Base-by-base conservation (phyloP, 2,888 invertebrate genomes). In the Lasioglossum vierecki region DNA sequence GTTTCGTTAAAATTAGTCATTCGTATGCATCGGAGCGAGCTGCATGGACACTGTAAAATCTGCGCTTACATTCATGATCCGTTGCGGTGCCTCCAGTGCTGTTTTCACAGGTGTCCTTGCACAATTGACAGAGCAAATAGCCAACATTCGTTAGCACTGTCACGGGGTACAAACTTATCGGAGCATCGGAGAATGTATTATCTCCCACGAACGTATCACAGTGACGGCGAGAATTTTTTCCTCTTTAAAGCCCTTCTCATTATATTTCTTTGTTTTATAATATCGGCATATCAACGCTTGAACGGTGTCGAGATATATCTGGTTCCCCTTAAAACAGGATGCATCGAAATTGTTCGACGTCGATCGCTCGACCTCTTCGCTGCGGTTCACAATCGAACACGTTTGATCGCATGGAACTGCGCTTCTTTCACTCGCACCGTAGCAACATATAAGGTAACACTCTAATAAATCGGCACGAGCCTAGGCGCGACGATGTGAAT, bases 31-130 rank as follows among this genome's bases (percentile, higher is more conserved):
- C 11, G 15, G 53, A 70, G 6, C 30, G 15, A 73, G 39, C 30
- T 53, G 77, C n/a, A 5, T 63, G 3, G 15, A 41, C 13, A 41
- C 13, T 41, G 53, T 80, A 79, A 88, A 73, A 84, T 70, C 22
- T 70, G 39, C 74, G 87, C 91, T 91, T 82, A 91, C 91, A 89
- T 91, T 90, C 91, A 91, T 91, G 88, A 91, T 91, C 89, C 80
- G 81, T 78, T 74, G 82, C 81, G 83, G 46, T 82, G 75, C 70
- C 76, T 79, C 72, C 68, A 18, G 79, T 72, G 57, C 76, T 57
- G 79, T 74, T 79, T 84, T 83, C 81, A 83, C 79, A 86, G 75
- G 75, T 88, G 81, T 77, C 63, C 70, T 73, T 57, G 73, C 44
- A 81, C 46, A 71, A 53, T 80, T 72, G 74, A 82, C 76, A 73